Evolutionary conservation across 2,113 vertebrate species (phyloP).

Genomic region (Phyllopteryx taeniolatus): DNA sequence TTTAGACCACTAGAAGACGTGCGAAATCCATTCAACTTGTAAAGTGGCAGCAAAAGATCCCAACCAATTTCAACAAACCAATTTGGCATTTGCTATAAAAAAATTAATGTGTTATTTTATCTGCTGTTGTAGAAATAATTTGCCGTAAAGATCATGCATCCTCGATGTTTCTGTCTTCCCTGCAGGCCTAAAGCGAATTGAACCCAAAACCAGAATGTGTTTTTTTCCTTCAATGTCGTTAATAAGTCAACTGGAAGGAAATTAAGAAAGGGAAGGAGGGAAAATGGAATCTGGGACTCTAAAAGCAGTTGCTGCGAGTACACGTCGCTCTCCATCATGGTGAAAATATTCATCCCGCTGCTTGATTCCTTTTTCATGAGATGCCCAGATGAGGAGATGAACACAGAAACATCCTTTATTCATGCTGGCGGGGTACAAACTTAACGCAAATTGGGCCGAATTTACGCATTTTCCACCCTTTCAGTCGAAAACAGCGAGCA

Average conservation of each 20-base stretch:
- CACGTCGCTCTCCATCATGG: conserved; percentile 26
- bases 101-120: background rate
- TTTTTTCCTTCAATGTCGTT: conserved; percentile 8
- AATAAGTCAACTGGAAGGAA: conserved; percentile 54
- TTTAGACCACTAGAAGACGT: conserved; percentile 38
- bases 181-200: conserved; percentile 23
- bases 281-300: conserved; percentile 28
- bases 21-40: conserved; percentile 1
- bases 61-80: background rate
- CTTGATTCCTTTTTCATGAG: background rate
- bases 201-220: conserved; percentile 37
- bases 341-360: conserved; percentile 20
- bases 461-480: background rate
- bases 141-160: background rate
- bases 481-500: background rate
- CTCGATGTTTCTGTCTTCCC: conserved; percentile 4
- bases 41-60: background rate
- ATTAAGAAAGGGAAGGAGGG: conserved; percentile 10
- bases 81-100: background rate
- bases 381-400: background rate
- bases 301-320: conserved; percentile 47
- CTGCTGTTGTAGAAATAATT: background rate
- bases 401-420: background rate
- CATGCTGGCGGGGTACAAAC: background rate
- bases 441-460: background rate